Percentiles rank a stretch among this genome's conserved stretches.
These are phyloP conservation scores for Galaxea fascicularis DNA, from an alignment of 92 coral and sea anemone species.

Conservation along the genomic window DNA sequence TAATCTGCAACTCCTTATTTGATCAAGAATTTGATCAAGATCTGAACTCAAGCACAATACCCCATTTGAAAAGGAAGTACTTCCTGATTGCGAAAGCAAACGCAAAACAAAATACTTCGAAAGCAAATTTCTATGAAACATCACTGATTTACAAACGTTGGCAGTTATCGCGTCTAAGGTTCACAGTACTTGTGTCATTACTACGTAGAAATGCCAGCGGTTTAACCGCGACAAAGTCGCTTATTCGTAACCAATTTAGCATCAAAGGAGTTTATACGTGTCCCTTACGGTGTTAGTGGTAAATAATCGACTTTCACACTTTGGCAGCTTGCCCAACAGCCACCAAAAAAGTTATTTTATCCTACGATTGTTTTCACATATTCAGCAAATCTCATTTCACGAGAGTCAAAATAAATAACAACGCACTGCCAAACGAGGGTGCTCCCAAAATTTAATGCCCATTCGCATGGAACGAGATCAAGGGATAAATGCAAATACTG, in stretches of 20 bases:
- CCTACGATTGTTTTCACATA: background rate
- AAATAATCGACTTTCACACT: background rate
- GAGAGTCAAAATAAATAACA: background rate
- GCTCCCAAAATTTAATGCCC: background rate
- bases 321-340: slow-evolving; percentile 11
- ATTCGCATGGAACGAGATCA: background rate
- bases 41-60: background rate
- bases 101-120: too few relatives aligned
- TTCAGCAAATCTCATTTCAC: too few relatives aligned
- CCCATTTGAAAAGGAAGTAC: background rate
- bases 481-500: slow-evolving; percentile 6
- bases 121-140: background rate
- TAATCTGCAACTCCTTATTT: background rate
- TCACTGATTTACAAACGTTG: background rate
- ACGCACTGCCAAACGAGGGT: background rate
- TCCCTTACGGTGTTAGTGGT: slow-evolving; percentile 16
- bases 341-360: background rate
- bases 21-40: background rate
- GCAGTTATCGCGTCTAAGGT: too few relatives aligned
- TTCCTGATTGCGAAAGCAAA: background rate
- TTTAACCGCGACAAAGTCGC: background rate
- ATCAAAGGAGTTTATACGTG: slow-evolving; percentile 10
- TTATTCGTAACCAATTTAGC: slow-evolving; percentile 1
- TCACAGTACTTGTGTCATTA: background rate
- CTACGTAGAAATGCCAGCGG: background rate